Conservation (phyloP, 2,888 invertebrate genomes). For the Hypercompe scribonia region DNA sequence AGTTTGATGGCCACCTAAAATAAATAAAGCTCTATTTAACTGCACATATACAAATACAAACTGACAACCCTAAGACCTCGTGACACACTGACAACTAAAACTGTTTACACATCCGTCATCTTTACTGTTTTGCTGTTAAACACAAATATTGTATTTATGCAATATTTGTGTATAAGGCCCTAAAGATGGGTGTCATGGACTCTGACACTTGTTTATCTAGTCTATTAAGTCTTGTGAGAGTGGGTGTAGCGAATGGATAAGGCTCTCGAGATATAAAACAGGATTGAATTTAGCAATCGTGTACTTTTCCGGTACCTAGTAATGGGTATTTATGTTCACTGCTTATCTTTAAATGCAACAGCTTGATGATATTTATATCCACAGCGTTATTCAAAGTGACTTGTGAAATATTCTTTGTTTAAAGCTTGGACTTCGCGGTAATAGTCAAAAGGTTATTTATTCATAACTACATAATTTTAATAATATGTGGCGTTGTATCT, state of each 20-base stretch:
- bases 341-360: too few species aligned
- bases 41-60: background rate
- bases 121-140: slow-evolving; percentile 20
- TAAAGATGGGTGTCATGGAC: background rate
- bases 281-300: background rate
- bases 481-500: too few species aligned
- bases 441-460: too few species aligned
- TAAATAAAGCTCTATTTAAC: too few species aligned
- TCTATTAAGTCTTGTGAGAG: background rate
- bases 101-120: slow-evolving; percentile 25
- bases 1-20: too few species aligned
- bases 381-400: too few species aligned
- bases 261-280: background rate
- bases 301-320: background rate
- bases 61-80: slow-evolving; percentile 28
- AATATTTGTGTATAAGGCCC: background rate
- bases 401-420: too few species aligned
- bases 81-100: slow-evolving; percentile 36
- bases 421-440: too few species aligned
- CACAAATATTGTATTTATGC: slow-evolving; percentile 12
- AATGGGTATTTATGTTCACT: background rate
- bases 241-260: background rate
- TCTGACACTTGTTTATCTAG: background rate
- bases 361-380: too few species aligned
- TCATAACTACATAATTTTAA: too few species aligned